Evolutionary conservation across 2,113 vertebrate genomes (phyloP).

Genomic region (Gymnorhina tibicen): DNA sequence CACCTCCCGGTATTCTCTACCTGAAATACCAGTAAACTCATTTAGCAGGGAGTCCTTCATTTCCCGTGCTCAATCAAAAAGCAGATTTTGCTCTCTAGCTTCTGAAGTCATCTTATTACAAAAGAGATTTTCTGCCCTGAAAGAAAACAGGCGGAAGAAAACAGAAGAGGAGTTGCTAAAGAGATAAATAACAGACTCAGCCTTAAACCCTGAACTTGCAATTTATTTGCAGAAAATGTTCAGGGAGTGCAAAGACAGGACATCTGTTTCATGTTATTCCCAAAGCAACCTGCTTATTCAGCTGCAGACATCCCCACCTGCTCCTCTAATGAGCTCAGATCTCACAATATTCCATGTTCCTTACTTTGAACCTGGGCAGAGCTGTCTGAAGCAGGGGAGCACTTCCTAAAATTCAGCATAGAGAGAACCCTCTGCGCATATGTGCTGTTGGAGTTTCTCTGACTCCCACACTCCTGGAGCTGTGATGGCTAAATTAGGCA

Average conservation of each 20-base stretch:
- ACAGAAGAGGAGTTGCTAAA: constrained; percentile 7
- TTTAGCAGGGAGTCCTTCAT: neutral
- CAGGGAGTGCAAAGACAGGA: neutral
- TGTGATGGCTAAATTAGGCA: neutral
- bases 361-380: neutral
- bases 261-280: constrained; percentile 47
- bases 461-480: neutral
- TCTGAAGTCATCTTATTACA: neutral
- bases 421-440: neutral
- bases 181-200: constrained; percentile 21
- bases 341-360: neutral
- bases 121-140: neutral
- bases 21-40: neutral
- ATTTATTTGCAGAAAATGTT: constrained; percentile 39
- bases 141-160: neutral
- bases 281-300: constrained; percentile 48
- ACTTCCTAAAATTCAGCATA: neutral
- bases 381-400: neutral
- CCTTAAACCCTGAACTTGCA: constrained; percentile 25
- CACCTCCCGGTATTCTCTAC: neutral
- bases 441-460: neutral
- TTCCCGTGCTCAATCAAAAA: neutral
- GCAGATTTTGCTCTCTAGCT: neutral
- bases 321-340: neutral
- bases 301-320: constrained; percentile 32